Conservation (phyloP, 2,113 vertebrate species). For the Natator depressus region DNA sequence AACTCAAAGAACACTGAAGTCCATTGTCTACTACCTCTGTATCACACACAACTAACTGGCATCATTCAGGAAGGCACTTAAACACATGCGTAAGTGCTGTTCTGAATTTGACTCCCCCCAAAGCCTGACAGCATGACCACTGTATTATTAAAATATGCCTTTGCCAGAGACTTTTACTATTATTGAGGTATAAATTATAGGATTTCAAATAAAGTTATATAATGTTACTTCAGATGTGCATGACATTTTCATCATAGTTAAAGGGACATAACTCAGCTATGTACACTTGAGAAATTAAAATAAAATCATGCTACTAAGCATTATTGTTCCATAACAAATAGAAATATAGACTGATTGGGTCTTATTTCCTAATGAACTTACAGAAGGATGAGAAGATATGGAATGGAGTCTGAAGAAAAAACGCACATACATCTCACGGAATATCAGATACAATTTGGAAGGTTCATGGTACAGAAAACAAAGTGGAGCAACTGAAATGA, state of each 20-base stretch:
- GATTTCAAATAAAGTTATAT: not conserved
- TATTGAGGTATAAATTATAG: not conserved
- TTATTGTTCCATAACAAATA: conserved; percentile 39
- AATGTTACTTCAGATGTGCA: not conserved
- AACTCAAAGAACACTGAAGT: not conserved
- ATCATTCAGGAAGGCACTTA: not conserved
- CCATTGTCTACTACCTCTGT: not conserved
- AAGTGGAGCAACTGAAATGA: conserved; percentile 93
- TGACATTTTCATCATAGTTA: not conserved
- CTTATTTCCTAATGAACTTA: conserved; percentile 79
- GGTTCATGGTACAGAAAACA: conserved; percentile 98
- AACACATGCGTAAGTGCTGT: not conserved
- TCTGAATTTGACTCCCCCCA: not conserved
- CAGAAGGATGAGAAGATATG: conserved; percentile 95
- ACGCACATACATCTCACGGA: conserved; percentile 97
- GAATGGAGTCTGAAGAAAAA: conserved; percentile 99
- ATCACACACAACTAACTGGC: not conserved
- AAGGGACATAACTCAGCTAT: not conserved
- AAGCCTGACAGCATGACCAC: not conserved
- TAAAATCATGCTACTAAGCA: not conserved
- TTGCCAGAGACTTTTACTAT: not conserved
- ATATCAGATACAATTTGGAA: conserved; percentile 94
- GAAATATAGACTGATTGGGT: conserved; percentile 8
- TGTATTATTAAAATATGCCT: not conserved
- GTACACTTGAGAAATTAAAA: not conserved